Percentiles rank a stretch among this genome's conserved stretches.
These are phyloP conservation scores for Cosmia trapezina DNA, from an alignment of 2,888 invertebrate genomes.

Conservation along the genomic window DNA sequence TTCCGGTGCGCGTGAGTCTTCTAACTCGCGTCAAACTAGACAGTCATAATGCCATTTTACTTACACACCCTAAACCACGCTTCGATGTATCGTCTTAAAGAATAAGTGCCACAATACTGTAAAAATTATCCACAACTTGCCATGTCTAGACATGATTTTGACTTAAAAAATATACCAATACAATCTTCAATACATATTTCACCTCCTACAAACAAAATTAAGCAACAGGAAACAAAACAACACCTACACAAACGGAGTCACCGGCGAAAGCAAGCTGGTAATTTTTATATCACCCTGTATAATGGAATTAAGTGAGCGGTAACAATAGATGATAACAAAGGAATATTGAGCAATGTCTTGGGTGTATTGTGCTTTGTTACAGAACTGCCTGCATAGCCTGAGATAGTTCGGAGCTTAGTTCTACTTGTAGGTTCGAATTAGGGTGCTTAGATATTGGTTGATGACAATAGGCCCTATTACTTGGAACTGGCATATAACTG, in stretches of 20 bases:
- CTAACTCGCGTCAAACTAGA: too few species aligned
- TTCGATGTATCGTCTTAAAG: too few species aligned
- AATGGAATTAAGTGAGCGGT: conserved; percentile 23
- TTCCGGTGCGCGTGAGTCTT: too few species aligned
- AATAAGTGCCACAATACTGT: not conserved
- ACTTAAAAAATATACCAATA: not conserved
- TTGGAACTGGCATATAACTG: not conserved
- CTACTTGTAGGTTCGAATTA: not conserved
- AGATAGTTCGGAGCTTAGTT: conserved; percentile 13
- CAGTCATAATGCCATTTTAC: too few species aligned
- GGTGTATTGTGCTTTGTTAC: conserved; percentile 49
- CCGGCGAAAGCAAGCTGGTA: conserved; percentile 26
- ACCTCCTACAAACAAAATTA: not conserved
- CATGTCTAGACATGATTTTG: not conserved
- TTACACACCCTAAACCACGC: too few species aligned
- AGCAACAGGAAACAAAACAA: conserved; percentile 34
- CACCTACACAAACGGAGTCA: conserved; percentile 29
- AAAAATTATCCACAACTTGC: not conserved
- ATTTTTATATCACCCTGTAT: conserved; percentile 34
- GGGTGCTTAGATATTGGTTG: too few species aligned
- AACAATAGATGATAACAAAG: conserved; percentile 49
- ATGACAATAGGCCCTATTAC: not conserved
- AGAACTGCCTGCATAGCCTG: conserved; percentile 11
- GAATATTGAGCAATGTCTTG: conserved; percentile 40
- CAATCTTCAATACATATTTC: conserved; percentile 1